Base-by-base conservation (phyloP, 64 coral and sea anemone genomes). In the Stichodactyla helianthus region DNA sequence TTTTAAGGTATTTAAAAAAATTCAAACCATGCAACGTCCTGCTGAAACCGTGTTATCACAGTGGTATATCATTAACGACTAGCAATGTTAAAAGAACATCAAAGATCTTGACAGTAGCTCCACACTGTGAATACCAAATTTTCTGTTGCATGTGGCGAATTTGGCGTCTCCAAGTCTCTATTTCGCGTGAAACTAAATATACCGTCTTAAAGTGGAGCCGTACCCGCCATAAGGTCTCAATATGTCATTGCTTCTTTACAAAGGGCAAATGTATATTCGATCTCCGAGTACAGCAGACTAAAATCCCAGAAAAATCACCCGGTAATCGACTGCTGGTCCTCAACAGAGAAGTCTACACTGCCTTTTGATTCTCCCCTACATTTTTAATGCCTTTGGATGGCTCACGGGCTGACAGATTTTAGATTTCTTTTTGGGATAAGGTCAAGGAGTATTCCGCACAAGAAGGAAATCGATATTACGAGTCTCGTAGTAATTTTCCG, bases 41-140 rank as follows among this genome's bases (percentile, higher is more conserved):
- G 68, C 68, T 74, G 68, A 27, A 74, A 23, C 9, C 68, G 68
- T 74, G 26, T 74, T 74, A 35, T 74, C 68, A 11, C 68, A 74
- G 23, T 31, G 12, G 68, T 25, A 12, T 28, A 5, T 27, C 68
- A 74, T 74, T 74, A 74, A 23, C 68, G 25, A 23, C 25, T 27
- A 74, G 68, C 26, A 74, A 74, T 14, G 68, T 74, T 35, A 74
- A 74, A 74, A 74, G 68, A n/a, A 74, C 26, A 74, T 74, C 68
- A 74, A 74, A 74, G 7, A 74, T 27, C 27, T 74, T 28, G 68
- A 74, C 68, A 74, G 12, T 74, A 4, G 68, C 10, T 74, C 22
- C 68, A 74, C 68, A 74, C 68, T 74, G 68, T 5, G 68, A 74
- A 74, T 74, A 27, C 68, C 68, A 31, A 74, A 74, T 31, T 74